phyloP scores from a whole-genome alignment of 2,888 invertebrate genomes.

The Cephus rjabovi region DNA sequence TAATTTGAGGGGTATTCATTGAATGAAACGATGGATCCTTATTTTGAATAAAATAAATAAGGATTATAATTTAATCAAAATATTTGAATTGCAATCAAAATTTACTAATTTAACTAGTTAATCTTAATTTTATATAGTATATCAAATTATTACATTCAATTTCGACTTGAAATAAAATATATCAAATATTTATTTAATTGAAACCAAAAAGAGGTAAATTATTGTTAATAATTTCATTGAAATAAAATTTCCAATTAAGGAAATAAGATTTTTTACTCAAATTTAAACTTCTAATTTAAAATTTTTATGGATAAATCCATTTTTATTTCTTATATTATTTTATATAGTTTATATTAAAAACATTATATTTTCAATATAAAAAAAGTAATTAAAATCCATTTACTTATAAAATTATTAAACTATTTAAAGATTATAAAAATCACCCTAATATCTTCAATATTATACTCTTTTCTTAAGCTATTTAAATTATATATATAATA shows the following conservation, averaged over 20 bases:
- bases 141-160: slow-evolving; percentile 40
- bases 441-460: slow-evolving; percentile 2
- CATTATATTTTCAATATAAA: slow-evolving; percentile 32
- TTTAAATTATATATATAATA: too few relatives aligned
- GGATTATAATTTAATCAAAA: too few relatives aligned
- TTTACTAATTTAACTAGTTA: background rate
- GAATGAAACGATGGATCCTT: slow-evolving; percentile 73
- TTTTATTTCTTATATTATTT: slow-evolving; percentile 67
- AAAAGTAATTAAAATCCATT: too few relatives aligned
- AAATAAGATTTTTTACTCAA: slow-evolving; percentile 62
- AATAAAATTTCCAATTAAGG: slow-evolving; percentile 69
- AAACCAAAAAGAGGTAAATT: slow-evolving; percentile 74
- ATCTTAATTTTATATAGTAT: slow-evolving; percentile 30
- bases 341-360: slow-evolving; percentile 70
- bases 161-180: slow-evolving; percentile 23
- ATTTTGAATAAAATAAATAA: slow-evolving; percentile 66
- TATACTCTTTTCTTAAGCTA: background rate
- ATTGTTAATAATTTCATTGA: slow-evolving; percentile 76
- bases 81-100: too few relatives aligned
- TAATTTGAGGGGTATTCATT: slow-evolving; percentile 69
- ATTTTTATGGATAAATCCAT: slow-evolving; percentile 68
- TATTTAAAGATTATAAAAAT: slow-evolving; percentile 59
- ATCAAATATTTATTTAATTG: slow-evolving; percentile 70
- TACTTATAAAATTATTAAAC: too few relatives aligned
- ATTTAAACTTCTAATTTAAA: slow-evolving; percentile 75